Base-by-base conservation (phyloP, 92 coral and sea anemone species). In the Montipora capitata region DNA sequence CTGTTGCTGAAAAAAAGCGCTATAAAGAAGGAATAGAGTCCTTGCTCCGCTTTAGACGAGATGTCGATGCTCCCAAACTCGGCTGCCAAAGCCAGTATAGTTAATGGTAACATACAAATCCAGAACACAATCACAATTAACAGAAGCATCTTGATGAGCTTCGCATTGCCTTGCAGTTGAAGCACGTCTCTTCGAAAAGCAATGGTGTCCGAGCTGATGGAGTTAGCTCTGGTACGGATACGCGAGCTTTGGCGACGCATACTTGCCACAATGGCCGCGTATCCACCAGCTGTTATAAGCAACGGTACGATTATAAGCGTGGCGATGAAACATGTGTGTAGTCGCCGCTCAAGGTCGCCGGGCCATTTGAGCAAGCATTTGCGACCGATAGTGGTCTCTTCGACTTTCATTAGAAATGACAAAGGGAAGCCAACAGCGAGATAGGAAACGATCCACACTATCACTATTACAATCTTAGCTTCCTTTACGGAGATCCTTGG, bases 1-100 rank as follows among this genome's bases (percentile, higher is more conserved):
- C 99, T 98, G 92, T 98, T 96, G 11, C 98, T 87, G 70, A 92
- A 96, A 58, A 98, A 98, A 70, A 98, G 61, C 35, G 98, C 96
- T 5, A 94, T 85, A 43, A 88, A 75, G 20, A 96, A 77, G 7
- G 95, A 78, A 78, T 65, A 96, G 3, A 98, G 40, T 3, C 88
- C 93, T 71, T 91, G 92, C 7, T 88, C 81, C 13, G 40, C 18
- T 59, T 73, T 85, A 4, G 75, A 62, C 27, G 79, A 16, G 14
- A 74, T 40, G 54, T 83, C 85, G 16, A 88, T 73, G 12, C 80
- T 40, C 20, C 94, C 95, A 71, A 98, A 98, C 72, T 94, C 99
- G 42, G 89, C 79, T 3, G 92, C 92, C 54, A 96, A 14, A 10
- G 95, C 99, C 15, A 96, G 91, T 2, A 94, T 20, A 1, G 98